Evolutionary conservation across 2,113 vertebrate species (phyloP).

Genomic region (Bubo scandiacus): DNA sequence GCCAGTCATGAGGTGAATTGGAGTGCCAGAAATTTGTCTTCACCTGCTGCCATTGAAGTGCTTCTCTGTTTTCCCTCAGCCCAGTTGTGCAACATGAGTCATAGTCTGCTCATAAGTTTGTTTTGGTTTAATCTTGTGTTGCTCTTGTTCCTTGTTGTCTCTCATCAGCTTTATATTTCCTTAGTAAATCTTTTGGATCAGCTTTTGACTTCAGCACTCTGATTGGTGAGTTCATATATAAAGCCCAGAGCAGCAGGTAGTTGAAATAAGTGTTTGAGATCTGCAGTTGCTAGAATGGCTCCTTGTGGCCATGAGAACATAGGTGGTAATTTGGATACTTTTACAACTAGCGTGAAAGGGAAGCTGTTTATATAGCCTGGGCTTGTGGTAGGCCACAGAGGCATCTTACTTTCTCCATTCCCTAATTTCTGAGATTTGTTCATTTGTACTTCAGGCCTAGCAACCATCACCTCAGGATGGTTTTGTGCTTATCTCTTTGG

Average conservation of each 20-base stretch:
- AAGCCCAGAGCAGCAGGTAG: not conserved
- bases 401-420: not conserved
- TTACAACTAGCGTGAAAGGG: not conserved
- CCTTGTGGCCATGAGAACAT: not conserved
- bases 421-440: not conserved
- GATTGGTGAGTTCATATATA: not conserved
- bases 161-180: not conserved
- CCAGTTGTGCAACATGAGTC: not conserved
- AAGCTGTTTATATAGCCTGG: not conserved
- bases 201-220: not conserved
- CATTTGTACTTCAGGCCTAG: not conserved
- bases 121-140: not conserved
- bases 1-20: not conserved
- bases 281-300: not conserved
- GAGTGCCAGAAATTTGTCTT: constrained; percentile 17
- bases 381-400: accelerated
- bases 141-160: not conserved
- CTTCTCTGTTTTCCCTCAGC: not conserved
- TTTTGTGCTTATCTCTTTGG: not conserved
- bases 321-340: not conserved
- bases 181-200: not conserved
- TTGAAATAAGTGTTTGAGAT: not conserved
- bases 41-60: not conserved
- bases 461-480: not conserved
- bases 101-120: not conserved